phyloP scores from a whole-genome alignment of 53 echinoderm and acorn worm genomes.

The Echinometra lucunter region DNA sequence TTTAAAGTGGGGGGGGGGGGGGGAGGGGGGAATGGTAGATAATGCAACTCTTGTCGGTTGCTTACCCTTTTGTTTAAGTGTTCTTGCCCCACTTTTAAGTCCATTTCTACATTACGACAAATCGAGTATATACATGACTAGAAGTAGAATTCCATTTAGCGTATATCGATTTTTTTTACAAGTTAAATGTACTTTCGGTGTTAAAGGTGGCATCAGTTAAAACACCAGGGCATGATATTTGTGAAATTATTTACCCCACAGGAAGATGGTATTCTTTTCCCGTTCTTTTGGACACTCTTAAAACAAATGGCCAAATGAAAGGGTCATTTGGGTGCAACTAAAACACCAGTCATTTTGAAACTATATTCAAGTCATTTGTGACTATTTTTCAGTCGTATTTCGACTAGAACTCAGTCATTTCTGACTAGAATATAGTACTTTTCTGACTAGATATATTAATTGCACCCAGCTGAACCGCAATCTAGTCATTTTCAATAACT shows the following conservation, averaged over 20 bases:
- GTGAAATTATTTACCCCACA: too few relatives aligned
- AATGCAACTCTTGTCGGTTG: background rate
- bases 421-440: too few relatives aligned
- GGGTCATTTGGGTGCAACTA: too few relatives aligned
- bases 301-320: too few relatives aligned
- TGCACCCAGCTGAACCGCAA: too few relatives aligned
- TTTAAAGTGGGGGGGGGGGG: background rate
- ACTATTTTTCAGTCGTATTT: too few relatives aligned
- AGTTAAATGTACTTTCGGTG: background rate
- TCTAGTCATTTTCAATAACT: too few relatives aligned
- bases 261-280: too few relatives aligned
- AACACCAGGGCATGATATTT: background rate
- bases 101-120: background rate
- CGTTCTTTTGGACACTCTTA: background rate
- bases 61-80: slow-evolving; percentile 1
- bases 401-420: too few relatives aligned
- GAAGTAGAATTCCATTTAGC: background rate
- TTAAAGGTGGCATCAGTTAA: background rate
- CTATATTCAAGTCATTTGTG: too few relatives aligned
- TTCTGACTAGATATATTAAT: too few relatives aligned
- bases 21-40: background rate
- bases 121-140: background rate
- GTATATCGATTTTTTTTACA: background rate
- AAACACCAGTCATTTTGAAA: too few relatives aligned
- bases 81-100: slow-evolving; percentile 15